Evolutionary conservation across 1,140 invertebrate species (phyloP).

Genomic region (Drosophila varians): DNA sequence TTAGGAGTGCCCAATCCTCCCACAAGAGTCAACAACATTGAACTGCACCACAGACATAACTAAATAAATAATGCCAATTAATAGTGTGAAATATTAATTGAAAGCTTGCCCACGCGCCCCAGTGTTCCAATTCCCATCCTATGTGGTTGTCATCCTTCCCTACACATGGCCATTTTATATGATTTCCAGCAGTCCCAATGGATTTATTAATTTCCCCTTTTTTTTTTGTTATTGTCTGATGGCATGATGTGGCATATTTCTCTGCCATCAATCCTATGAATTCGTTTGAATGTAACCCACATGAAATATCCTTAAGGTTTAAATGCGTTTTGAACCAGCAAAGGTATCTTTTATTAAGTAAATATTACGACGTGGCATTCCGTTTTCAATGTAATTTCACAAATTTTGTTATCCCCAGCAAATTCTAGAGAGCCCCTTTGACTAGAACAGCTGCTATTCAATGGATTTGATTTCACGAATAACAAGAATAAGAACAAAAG

Average conservation of each 20-base stretch:
- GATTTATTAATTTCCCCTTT: slow-evolving; percentile 36
- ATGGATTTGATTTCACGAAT: slow-evolving; percentile 45
- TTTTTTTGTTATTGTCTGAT: slow-evolving; percentile 15
- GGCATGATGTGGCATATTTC: slow-evolving; percentile 52
- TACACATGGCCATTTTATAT: background rate
- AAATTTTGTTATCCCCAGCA: background rate
- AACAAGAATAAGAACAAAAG: background rate
- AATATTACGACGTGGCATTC: background rate
- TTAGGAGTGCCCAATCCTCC: slow-evolving; percentile 7
- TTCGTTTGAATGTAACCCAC: slow-evolving; percentile 6
- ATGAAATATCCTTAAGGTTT: too few relatives aligned
- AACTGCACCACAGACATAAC: slow-evolving; percentile 11
- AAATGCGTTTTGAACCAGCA: too few relatives aligned
- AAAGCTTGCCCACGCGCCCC: slow-evolving; percentile 19
- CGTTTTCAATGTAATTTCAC: background rate
- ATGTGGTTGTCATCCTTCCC: background rate
- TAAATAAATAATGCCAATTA: slow-evolving; percentile 64
- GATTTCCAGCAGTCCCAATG: background rate
- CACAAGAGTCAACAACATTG: slow-evolving; percentile 7
- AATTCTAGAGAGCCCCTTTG: background rate
- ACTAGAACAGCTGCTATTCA: slow-evolving; percentile 55
- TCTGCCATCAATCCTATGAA: slow-evolving; percentile 19
- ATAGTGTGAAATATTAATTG: slow-evolving; percentile 73
- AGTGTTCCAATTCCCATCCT: slow-evolving; percentile 28
- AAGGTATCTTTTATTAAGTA: background rate